Evolutionary conservation across 2,797 vertebrate genomes (phyloP).

Genomic region (Ispidina picta): DNA sequence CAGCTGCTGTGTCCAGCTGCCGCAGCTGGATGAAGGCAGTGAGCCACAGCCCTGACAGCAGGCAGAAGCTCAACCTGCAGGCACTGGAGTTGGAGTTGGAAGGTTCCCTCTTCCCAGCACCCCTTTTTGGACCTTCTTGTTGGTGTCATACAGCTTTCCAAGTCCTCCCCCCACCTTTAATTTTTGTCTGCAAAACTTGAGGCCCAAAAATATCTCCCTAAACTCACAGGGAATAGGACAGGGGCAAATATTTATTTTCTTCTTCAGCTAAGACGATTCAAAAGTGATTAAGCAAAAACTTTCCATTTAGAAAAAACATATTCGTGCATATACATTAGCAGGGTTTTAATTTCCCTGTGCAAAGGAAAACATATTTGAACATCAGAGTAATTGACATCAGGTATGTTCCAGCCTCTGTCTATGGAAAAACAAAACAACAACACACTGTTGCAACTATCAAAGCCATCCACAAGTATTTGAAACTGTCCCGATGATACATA

Average conservation of each 20-base stretch:
- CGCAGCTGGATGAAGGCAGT: background rate
- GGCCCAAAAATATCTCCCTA: background rate
- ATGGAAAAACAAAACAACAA: background rate
- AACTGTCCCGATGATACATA: background rate
- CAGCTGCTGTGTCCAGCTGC: background rate
- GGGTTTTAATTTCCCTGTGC: background rate
- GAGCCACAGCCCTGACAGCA: rapidly evolving
- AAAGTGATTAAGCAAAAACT: background rate
- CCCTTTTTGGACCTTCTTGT: background rate
- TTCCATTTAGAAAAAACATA: background rate
- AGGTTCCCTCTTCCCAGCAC: background rate
- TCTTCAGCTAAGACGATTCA: background rate
- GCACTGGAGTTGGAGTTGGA: background rate
- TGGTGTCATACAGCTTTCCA: background rate
- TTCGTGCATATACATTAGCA: background rate
- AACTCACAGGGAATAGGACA: background rate
- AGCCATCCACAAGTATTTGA: background rate
- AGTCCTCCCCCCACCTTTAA: background rate
- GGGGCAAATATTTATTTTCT: background rate
- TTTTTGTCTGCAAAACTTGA: rapidly evolving
- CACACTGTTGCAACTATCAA: background rate
- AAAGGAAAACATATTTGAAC: background rate
- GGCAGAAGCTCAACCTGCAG: background rate
- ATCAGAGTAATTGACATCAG: background rate
- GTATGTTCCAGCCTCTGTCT: background rate